phyloP scores from a whole-genome alignment of 1,140 invertebrate species.

The Papilio xuthus region DNA sequence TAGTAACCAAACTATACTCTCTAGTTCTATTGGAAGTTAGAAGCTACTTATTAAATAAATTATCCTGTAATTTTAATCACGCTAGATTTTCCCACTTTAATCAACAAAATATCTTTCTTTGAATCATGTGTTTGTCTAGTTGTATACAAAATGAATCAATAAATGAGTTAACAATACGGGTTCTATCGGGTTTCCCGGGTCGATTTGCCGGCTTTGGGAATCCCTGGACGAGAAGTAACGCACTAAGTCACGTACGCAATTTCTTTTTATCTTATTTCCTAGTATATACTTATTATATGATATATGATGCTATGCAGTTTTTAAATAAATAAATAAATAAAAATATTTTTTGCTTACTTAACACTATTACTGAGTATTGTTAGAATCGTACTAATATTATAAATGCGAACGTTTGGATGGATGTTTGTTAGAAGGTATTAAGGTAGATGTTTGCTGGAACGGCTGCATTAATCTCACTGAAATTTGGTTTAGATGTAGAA shows the following conservation, averaged over 20 bases:
- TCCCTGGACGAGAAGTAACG: neutral
- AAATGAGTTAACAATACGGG: conserved; percentile 5
- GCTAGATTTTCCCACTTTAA: neutral
- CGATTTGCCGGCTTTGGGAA: neutral
- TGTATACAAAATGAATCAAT: neutral
- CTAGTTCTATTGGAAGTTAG: neutral
- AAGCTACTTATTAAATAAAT: neutral
- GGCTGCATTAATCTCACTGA: too few relatives aligned
- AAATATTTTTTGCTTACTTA: too few relatives aligned
- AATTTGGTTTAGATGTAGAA: too few relatives aligned
- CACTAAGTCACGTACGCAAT: conserved; percentile 10
- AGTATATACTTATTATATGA: too few relatives aligned
- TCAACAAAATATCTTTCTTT: neutral
- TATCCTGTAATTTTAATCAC: neutral
- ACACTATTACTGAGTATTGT: too few relatives aligned
- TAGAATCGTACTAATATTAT: too few relatives aligned
- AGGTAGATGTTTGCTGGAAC: too few relatives aligned
- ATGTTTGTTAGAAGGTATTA: too few relatives aligned
- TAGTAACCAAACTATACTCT: too few relatives aligned
- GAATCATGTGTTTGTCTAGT: neutral
- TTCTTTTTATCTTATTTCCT: neutral
- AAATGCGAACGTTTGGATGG: too few relatives aligned
- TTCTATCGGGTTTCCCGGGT: conserved; percentile 4
- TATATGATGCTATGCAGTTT: too few relatives aligned
- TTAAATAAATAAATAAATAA: too few relatives aligned